Percentiles rank a stretch among this genome's conserved stretches.
These are phyloP conservation scores for roundworm (Caenorhabditis elegans) DNA, from an alignment of 1,140 invertebrate species.

Conservation along the genomic window WBcel235 BX284606.5:2361501-2362000, in stretches of 20 bases:
- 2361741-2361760: slow-evolving; percentile 62
- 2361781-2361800: slow-evolving; percentile 62
- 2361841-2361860: slow-evolving; percentile 59
- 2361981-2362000: slow-evolving; percentile 62
- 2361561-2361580: neutral
- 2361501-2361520: slow-evolving; percentile 62
- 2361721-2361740: slow-evolving; percentile 63
- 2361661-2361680: slow-evolving; percentile 64
- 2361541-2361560: slow-evolving; percentile 2
- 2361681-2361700: slow-evolving; percentile 58
- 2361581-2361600: neutral
- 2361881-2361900: slow-evolving; percentile 63
- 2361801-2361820: slow-evolving; percentile 62
- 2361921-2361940: slow-evolving; percentile 68
- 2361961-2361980: slow-evolving; percentile 65
- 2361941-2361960: slow-evolving; percentile 66
- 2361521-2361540: slow-evolving; percentile 62
- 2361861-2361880: slow-evolving; percentile 66
- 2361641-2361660: slow-evolving; percentile 58
- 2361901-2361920: slow-evolving; percentile 66
- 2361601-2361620: slow-evolving; percentile 65
- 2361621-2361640: slow-evolving; percentile 63
- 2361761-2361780: slow-evolving; percentile 60
- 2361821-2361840: slow-evolving; percentile 63
- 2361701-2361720: slow-evolving; percentile 57